Percentiles rank a stretch among this genome's conserved stretches.
These are phyloP conservation scores for Helleia helle DNA, from an alignment of 2,888 invertebrate species.

Conservation along the genomic window DNA sequence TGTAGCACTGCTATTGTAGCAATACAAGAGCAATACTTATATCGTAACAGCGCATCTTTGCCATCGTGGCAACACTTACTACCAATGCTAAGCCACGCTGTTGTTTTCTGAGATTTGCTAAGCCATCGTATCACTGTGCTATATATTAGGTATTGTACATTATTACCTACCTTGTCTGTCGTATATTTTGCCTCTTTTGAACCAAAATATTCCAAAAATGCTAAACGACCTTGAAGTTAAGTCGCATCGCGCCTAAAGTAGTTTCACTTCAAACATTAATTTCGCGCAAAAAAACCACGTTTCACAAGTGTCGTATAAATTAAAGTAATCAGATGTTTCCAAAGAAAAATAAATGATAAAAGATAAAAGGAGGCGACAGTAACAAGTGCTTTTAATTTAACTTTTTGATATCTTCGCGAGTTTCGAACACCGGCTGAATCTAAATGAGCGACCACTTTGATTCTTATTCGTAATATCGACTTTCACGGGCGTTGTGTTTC, in stretches of 20 bases:
- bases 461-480: slow-evolving; percentile 2
- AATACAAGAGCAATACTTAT: no score
- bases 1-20: no score
- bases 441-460: slow-evolving; percentile 8
- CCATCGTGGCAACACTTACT: no score
- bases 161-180: no score
- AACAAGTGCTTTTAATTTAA: slow-evolving; percentile 51
- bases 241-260: background rate
- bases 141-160: no score
- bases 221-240: background rate
- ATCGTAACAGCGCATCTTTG: no score
- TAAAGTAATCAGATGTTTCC: slow-evolving; percentile 6
- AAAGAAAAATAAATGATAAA: slow-evolving; percentile 10
- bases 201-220: no score
- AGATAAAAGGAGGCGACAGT: slow-evolving; percentile 10
- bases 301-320: slow-evolving; percentile 1
- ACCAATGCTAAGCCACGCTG: no score
- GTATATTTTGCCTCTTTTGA: no score
- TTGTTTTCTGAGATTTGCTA: no score
- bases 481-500: background rate
- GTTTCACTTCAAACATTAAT: background rate
- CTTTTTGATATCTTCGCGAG: slow-evolving; percentile 47
- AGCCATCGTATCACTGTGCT: no score
- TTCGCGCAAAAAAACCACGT: background rate
- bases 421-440: slow-evolving; percentile 21